Evolutionary conservation across 2,797 vertebrate species (phyloP), one percentile per base, ranked within the genome.

Genomic region (Micropoecilia bifurca): DNA sequence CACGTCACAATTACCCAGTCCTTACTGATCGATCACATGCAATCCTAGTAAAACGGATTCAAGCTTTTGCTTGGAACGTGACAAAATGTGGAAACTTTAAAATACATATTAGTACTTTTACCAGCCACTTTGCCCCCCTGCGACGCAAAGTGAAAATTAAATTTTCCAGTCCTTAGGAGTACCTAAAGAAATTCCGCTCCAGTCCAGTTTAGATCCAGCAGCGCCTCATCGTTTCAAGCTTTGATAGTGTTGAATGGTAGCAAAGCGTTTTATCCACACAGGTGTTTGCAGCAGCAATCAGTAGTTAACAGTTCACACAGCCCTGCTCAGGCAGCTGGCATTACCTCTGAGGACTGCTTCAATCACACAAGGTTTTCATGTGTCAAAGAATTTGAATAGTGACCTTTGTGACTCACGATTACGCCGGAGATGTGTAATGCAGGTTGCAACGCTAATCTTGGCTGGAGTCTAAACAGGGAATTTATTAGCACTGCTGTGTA

Each of bases 401-500:
- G 91, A 94, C 95, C 92, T 92, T 89, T 87, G 87, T 81, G 88
- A 88, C 91, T 90, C 87, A 14, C 84, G 74, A 80, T 78, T 82
- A 78, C 78, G 16, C 76, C 76, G 78, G 85, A 88, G 89, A 91
- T 90, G 87, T 90, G 91, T 93, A 92, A 81, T 80, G 91, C 88
- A 87, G 87, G 92, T 89, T 86, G 87, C 89, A 71, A 76, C 81
- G 87, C 91, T 93, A 91, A 95, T 94, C 90, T 94, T 75, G 86
- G 90, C 89, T 89, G 86, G 88, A 91, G 92, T 91, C 91, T 93
- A 91, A 95, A 94, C 92, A 90, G 92, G 85, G 91, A 91, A 91
- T 93, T 93, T 92, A 94, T 94, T 93, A 92, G 90, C 88, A 47
- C 79, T 74, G 90, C 91, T 79, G 85, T 82, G 78, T 85, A 91